Evolutionary conservation across 64 coral and sea anemone species (phyloP).

Genomic region (Actinia tenebrosa): DNA sequence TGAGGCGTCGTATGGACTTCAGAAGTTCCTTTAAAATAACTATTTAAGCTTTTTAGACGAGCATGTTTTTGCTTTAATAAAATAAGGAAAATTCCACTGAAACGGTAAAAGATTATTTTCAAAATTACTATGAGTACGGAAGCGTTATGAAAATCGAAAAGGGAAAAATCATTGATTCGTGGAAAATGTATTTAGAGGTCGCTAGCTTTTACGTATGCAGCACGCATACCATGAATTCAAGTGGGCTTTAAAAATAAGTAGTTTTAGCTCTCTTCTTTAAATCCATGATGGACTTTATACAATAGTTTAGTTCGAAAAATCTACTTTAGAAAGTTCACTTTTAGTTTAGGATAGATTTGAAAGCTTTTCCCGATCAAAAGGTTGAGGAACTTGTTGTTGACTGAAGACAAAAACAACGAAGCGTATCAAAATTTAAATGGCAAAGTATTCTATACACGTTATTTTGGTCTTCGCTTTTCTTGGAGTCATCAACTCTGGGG

Average conservation of each 20-base stretch:
- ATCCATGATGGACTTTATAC: neutral
- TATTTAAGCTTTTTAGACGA: too few species aligned
- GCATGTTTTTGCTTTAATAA: too few species aligned
- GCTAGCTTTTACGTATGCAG: neutral
- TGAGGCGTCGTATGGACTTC: too few species aligned
- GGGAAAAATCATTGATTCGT: neutral
- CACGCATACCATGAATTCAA: neutral
- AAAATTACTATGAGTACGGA: neutral
- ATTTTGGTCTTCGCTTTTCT: neutral
- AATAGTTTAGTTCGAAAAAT: neutral
- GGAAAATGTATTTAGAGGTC: neutral
- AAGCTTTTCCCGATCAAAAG: neutral
- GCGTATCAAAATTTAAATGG: neutral
- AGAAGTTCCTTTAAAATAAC: too few species aligned
- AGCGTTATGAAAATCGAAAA: neutral
- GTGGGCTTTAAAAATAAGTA: neutral
- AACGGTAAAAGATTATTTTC: too few species aligned
- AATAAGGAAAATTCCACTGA: too few species aligned
- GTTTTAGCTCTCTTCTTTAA: neutral
- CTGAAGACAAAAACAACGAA: neutral
- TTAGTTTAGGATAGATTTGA: neutral
- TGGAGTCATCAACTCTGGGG: neutral
- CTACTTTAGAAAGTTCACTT: neutral
- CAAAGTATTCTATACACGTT: neutral
- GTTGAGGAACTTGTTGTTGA: neutral